Evolutionary conservation across 2,113 vertebrate genomes (phyloP), one percentile per base, ranked within the genome.

Genomic region (Pyrgilauda ruficollis): DNA sequence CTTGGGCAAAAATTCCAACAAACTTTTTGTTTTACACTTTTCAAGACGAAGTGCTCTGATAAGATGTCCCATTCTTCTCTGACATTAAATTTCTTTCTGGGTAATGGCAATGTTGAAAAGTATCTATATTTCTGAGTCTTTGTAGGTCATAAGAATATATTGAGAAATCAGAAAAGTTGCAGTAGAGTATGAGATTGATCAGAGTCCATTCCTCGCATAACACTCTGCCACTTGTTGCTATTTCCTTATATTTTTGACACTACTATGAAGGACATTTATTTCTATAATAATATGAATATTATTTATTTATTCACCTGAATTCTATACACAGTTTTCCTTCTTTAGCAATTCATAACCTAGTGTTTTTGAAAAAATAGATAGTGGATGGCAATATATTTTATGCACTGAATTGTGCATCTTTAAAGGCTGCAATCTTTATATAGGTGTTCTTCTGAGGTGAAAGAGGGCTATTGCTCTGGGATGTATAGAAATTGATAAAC

Each of bases 61-160:
- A 92, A 91, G 80, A 84, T 86, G 37, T 8, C 20, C 18, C 27
- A 37, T 70, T 33, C 28, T 69, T 91, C 89, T 93, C 35, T 62
- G 39, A 37, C n/a, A 31, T 94, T 90, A 90, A 26, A 28, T 78
- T 89, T 81, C 68, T 94, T 94, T 88, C 20, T 94, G 43, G 43
- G 14, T 27, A 84, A 63, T 85, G 87, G 46, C 49, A 87, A 90
- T 81, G 56, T 72, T 96, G 55, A 94, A 94, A 87, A 83, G 3
- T 84, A 69, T 70, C 61, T 92, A 13, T 95, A 91, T 81, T 94
- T 92, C 50, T 90, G 70, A 89, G 56, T 87, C 56, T 92, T 83
- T 79, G 15, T 78, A 86, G 89, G 78, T 94, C 56, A 76, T 59
- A 93, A 77, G 70, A 92, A 95, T 69, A 23, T 58, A 89, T 46